Evolutionary conservation across 1,140 invertebrate genomes (phyloP).

Genomic region (Solenopsis fugax): DNA sequence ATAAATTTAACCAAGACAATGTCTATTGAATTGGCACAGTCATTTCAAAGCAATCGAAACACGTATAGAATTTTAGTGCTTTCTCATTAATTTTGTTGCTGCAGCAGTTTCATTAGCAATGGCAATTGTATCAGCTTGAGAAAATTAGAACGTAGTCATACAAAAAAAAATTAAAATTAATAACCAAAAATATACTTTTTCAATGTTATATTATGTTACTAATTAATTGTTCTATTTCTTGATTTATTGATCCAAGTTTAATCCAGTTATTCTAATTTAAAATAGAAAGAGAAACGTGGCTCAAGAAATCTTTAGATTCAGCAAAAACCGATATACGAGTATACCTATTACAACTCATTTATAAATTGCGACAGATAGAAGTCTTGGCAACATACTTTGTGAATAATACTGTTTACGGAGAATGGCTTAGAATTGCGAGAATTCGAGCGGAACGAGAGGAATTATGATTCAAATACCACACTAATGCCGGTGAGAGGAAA

Average conservation of each 20-base stretch:
- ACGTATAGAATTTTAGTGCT: not conserved
- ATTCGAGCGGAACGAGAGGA: constrained; percentile 76
- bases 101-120: not conserved
- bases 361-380: constrained; percentile 17
- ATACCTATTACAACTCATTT: not conserved
- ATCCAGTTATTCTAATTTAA: not conserved
- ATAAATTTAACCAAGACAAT: not conserved
- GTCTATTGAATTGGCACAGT: not conserved
- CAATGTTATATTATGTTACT: not conserved
- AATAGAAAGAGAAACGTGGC: not conserved
- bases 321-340: not conserved
- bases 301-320: not conserved
- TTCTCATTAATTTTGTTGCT: not conserved
- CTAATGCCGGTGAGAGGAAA: constrained; percentile 49
- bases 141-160: not conserved
- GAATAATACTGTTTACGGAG: constrained; percentile 47
- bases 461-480: constrained; percentile 67
- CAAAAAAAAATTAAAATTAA: not conserved
- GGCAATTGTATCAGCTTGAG: not conserved
- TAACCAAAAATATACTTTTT: not conserved
- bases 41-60: not conserved
- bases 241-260: not conserved
- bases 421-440: constrained; percentile 69
- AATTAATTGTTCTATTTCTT: not conserved
- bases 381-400: not conserved